Base-by-base conservation (phyloP, 2,113 vertebrate genomes). In the Apus apus region DNA sequence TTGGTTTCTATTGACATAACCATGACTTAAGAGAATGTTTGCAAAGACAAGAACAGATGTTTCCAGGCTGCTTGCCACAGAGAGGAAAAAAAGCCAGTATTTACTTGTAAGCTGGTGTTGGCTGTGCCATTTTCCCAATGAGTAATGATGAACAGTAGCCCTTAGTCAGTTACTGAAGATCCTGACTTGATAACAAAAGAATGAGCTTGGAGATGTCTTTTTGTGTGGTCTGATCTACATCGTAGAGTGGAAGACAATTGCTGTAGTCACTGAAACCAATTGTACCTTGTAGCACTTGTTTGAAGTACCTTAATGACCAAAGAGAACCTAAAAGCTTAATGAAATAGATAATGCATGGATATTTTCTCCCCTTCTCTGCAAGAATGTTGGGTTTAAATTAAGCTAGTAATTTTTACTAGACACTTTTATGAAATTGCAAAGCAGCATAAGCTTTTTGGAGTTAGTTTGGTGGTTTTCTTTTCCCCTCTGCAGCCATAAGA, bases 1-100 rank as follows among this genome's bases (percentile, higher is more conserved):
- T 93, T 90, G 92, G 90, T 93, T 96, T 96, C 93, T 96, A 12
- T 93, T 96, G 95, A 95, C 95, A 94, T 78, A 97, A 82, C 83
- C 86, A 70, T 93, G 95, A 95, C 95, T 96, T 93, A 81, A 92
- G 83, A 96, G 73, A 94, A 87, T 89, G 80, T 90, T 95, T 96
- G 96, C 11, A 7, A 89, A 85, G 93, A 85, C 85, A 93, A 87
- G 86, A 94, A 56, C 94, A 96, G 96, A 96, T 97, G 93, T 97
- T 96, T 96, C 80, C 86, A 96, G 72, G 83, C 96, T 93, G 80
- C 73, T 92, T 89, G 86, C 92, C 88, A 66, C 54, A 82, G 85
- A 72, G 34, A 40, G 32, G 30, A 32, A 81, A 74, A 61, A 87
- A 53, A 53, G 4, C 25, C 54, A 50, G 61, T 62, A 32, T 93